Base-by-base conservation (phyloP, 35 echinoderm and acorn worm species). In the Patiria miniata region DNA sequence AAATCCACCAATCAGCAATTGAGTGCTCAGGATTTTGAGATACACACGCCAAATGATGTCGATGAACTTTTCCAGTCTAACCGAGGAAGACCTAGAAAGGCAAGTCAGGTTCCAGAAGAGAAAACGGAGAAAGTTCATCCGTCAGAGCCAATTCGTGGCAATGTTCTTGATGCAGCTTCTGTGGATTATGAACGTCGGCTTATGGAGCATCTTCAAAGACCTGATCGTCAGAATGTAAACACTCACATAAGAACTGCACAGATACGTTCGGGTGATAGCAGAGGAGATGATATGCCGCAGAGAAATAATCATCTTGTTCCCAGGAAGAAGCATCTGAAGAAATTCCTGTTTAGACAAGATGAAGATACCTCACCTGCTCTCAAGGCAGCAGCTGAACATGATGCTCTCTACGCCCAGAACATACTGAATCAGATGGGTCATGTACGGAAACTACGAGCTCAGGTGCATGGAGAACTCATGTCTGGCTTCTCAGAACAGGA, bases 381-480 rank as follows among this genome's bases (percentile, higher is more conserved):
- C 1, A 78, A 68, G 77, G 92, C 77, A 39, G 86, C 92, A 2
- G 59, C 44, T 7, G 82, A 90, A n/a, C 87, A 94, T 56, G 83
- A 86, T 88, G 93, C 86, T 0, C 78, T 85, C 23, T 77, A 50
- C 22, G 93, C 86, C 9, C 78, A 95, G 14, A 95, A 81, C 47
- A 91, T 95, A 65, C 81, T 95, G 2, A 33, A 88, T 16, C 84
- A 91, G 50, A 86, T 95, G 93, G 17, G 79, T 0, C 34, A 79
- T 39, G 90, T 91, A 7, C 79, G 93, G 7, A 78, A 83, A 61
- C 77, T 88, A 9, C 91, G 91, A 44, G 68, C 84, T 16, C 61
- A 80, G 7, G 30, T 95, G 22, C 93, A 95, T 50, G 81, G 83
- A 22, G 89, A 95, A 77, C 73, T 95, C 4, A 78, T 81, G 8